phyloP scores from a whole-genome alignment of 2,113 vertebrate genomes.

The Pseudorectes ferrugineus region DNA sequence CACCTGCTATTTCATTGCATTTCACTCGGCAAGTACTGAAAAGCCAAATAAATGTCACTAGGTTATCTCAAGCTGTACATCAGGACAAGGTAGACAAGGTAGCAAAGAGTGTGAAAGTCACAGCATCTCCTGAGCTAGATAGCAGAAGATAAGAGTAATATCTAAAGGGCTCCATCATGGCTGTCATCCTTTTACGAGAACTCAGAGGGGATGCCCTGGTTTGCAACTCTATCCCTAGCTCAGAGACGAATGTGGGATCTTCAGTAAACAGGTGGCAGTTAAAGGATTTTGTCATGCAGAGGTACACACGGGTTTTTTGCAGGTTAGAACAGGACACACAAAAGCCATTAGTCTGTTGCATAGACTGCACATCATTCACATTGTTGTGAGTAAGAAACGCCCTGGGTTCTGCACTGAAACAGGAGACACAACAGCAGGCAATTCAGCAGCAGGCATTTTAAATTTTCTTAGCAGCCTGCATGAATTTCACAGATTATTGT shows the following conservation, averaged over 20 bases:
- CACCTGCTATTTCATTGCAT: not conserved
- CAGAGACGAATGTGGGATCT: rapidly evolving
- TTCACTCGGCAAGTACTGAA: not conserved
- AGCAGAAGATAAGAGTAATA: not conserved
- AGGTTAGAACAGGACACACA: not conserved
- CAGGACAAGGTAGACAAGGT: not conserved
- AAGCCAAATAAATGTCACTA: not conserved
- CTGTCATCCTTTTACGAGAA: not conserved
- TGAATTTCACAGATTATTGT: not conserved
- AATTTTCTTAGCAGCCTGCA: not conserved
- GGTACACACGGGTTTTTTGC: not conserved
- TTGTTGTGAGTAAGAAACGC: not conserved
- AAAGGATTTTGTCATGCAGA: not conserved
- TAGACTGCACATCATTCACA: rapidly evolving
- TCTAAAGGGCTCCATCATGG: not conserved
- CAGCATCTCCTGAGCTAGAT: not conserved
- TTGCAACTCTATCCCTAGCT: not conserved
- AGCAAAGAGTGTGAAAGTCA: not conserved
- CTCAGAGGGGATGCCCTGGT: not conserved
- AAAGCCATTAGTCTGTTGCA: not conserved
- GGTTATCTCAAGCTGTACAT: not conserved
- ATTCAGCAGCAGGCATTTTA: not conserved
- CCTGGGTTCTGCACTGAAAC: not conserved
- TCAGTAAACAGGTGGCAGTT: not conserved
- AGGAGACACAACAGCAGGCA: not conserved